phyloP scores from a whole-genome alignment of 2,888 invertebrate species.

The Metallyticus violacea region DNA sequence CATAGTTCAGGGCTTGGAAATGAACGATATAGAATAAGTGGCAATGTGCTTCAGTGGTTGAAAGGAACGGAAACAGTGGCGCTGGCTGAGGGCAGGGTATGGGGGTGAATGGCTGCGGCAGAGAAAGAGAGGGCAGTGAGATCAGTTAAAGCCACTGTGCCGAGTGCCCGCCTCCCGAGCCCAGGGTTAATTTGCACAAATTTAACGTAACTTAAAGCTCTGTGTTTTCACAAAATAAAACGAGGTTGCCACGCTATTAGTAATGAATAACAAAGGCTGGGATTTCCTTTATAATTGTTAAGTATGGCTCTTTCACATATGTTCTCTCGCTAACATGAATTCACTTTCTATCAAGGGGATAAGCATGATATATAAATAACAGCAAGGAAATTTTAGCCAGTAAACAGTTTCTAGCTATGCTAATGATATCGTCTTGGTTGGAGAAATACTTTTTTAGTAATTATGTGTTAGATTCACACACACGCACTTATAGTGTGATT shows the following conservation, averaged over 20 bases:
- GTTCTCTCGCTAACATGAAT: background rate
- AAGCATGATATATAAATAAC: background rate
- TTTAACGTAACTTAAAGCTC: background rate
- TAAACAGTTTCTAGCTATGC: too few relatives aligned
- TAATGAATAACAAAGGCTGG: background rate
- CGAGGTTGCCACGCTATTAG: background rate
- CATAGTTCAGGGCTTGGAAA: background rate
- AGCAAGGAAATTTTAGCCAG: background rate
- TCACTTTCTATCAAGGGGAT: background rate
- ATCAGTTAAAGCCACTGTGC: background rate
- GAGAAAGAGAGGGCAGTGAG: background rate
- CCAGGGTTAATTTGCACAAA: background rate
- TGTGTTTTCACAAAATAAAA: background rate
- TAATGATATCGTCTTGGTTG: too few relatives aligned
- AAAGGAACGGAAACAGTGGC: background rate
- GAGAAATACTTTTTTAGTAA: too few relatives aligned
- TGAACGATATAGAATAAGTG: background rate
- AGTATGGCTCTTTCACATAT: background rate
- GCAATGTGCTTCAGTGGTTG: background rate
- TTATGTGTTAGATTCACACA: too few relatives aligned
- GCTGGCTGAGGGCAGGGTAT: too few relatives aligned
- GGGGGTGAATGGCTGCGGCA: background rate
- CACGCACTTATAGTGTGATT: too few relatives aligned
- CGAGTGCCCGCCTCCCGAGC: background rate
- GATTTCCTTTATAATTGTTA: background rate